phyloP scores from a whole-genome alignment of 2,113 vertebrate genomes.

The Lycocorax pyrrhopterus region DNA sequence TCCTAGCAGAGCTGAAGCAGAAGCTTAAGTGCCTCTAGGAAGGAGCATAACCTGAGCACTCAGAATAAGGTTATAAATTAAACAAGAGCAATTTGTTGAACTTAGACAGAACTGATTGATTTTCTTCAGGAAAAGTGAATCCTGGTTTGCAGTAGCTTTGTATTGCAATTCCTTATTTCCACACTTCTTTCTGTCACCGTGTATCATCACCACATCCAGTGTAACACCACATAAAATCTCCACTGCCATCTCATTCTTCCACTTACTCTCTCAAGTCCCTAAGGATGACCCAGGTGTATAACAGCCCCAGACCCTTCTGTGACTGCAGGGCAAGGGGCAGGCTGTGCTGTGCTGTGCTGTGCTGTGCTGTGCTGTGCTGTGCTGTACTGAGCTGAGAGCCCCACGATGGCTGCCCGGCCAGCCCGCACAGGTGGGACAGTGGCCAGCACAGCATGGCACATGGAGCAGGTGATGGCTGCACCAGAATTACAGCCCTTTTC shows the following conservation, averaged over 20 bases:
- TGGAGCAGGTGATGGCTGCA: accelerated
- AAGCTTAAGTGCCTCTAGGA: not conserved
- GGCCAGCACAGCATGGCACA: not conserved
- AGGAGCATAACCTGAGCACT: not conserved
- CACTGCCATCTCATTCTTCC: not conserved
- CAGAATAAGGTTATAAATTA: not conserved
- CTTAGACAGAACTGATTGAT: not conserved
- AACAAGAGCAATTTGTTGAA: not conserved
- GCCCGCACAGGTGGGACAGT: not conserved
- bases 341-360: not conserved
- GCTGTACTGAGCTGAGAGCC: not conserved
- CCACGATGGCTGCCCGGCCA: accelerated
- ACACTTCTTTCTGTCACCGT: not conserved
- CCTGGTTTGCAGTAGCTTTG: not conserved
- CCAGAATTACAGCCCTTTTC: not conserved
- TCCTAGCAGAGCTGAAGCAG: not conserved
- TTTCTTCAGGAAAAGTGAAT: not conserved
- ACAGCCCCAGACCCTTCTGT: not conserved
- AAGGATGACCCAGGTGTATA: not conserved
- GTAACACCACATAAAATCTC: not conserved
- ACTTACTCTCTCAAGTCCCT: not conserved
- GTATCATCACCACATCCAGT: not conserved
- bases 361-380: too few species aligned
- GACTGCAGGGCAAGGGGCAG: not conserved
- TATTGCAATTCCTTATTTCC: not conserved